Conservation (phyloP, 2,797 vertebrate species). For the Silurus aristotelis region DNA sequence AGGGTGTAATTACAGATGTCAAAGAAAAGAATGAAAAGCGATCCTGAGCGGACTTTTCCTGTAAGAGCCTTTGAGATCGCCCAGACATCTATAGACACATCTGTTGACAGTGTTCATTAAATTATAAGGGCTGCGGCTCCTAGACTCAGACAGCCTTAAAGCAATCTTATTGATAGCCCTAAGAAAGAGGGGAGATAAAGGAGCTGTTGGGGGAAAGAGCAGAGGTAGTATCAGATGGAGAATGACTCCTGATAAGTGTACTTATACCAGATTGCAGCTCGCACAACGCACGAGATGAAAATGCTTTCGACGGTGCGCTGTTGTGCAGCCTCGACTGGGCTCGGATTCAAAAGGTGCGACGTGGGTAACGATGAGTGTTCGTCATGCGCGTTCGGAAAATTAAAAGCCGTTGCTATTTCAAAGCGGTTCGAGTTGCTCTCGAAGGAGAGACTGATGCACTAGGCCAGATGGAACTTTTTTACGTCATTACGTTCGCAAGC, state of each 20-base stretch:
- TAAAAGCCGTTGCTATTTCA: constrained; percentile 5
- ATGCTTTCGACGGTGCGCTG: background rate
- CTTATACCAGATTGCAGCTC: constrained; percentile 8
- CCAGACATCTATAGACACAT: constrained; percentile 19
- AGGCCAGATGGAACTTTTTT: constrained; percentile 1
- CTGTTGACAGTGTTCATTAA: constrained; percentile 32
- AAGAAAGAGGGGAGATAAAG: constrained; percentile 31
- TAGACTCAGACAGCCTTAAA: constrained; percentile 18
- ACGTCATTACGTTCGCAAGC: background rate
- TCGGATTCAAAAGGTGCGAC: constrained; percentile 22
- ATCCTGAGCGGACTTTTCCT: constrained; percentile 3
- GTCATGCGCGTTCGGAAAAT: constrained; percentile 30
- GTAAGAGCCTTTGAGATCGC: constrained; percentile 4
- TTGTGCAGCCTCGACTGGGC: background rate
- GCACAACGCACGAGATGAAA: background rate
- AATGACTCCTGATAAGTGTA: constrained; percentile 24
- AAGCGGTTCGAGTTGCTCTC: background rate
- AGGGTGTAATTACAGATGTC: constrained; percentile 17
- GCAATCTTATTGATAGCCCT: constrained; percentile 31
- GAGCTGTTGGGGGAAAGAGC: constrained; percentile 2
- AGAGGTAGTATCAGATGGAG: constrained; percentile 9
- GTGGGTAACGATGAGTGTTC: constrained; percentile 18
- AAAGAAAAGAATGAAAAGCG: constrained; percentile 16
- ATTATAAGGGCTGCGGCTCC: constrained; percentile 23
- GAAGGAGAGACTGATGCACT: background rate